Evolutionary conservation across 2,797 vertebrate genomes (phyloP), one percentile per base, ranked within the genome.

Genomic region (Tragelaphus eurycerus): DNA sequence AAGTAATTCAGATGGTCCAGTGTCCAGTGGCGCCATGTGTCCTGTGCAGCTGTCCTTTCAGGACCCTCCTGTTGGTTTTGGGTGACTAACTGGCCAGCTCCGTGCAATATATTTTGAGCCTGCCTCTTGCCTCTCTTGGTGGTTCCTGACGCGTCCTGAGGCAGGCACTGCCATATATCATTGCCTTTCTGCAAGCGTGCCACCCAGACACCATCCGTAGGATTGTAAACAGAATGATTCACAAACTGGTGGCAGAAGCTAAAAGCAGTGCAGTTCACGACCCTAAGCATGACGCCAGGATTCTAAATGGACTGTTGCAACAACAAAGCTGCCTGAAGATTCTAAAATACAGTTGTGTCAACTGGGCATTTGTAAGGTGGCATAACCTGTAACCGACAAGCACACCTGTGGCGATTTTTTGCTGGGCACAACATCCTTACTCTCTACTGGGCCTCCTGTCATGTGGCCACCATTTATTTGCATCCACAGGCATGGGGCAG

Each of bases 201-300:
- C 95, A 89, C 97, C 98, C 50, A 79, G 17, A 98, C 34, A 96
- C 78, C 21, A 2, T 90, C 92, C 34, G 0, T 76, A 64, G 71
- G 81, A 85, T 48, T 95, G 96, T 95, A 96, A 98, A 97, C 97
- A 94, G 74, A 29, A 92, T 95, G 97, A 97, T 97, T 98, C 98
- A 98, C 97, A 95, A 96, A 98, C 96, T n/a, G 15, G 93, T 64
- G 64, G 86, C 96, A 96, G 93, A 91, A n/a, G 90, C 95, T 96
- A 95, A 98, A 97, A 96, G 93, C 91, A 92, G 93, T 0, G 17
- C 55, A 64, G 97, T 97, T 97, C 84, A 0, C 0, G 81, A 96
- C 98, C 98, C 94, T 19, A 2, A 90, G 62, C 90, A 43, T n/a
- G 29, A 89, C 0, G 52, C 97, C 93, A 81, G 92, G 97, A 96